A percentile compares a stretch with the other conserved stretches of the same genome.
Conservation (phyloP, 2,888 invertebrate genomes). For the Melikaiella ostensackeni region DNA sequence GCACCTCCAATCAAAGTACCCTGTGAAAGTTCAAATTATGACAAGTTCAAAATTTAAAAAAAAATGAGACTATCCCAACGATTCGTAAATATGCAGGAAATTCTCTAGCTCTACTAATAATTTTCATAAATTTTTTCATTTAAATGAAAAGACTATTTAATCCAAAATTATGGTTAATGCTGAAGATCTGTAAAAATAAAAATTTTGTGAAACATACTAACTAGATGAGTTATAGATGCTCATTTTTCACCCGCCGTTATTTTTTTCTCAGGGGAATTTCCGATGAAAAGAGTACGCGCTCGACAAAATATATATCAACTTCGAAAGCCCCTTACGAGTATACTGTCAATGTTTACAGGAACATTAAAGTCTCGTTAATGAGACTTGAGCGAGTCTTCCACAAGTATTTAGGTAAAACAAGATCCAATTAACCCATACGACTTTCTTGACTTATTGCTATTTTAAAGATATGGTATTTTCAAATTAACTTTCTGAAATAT, state of each 20-base stretch:
- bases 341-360: constrained; percentile 1
- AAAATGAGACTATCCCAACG: too few relatives aligned
- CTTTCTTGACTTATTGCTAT: background rate
- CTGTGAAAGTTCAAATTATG: too few relatives aligned
- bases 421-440: background rate
- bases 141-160: background rate
- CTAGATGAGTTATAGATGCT: background rate
- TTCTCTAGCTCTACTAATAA: too few relatives aligned
- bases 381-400: background rate
- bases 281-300: background rate
- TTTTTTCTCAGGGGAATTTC: background rate
- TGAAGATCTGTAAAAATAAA: background rate
- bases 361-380: constrained; percentile 13
- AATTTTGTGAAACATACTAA: background rate
- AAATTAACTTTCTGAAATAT: background rate
- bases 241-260: background rate
- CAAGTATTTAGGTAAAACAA: background rate
- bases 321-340: background rate
- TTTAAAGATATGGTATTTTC: background rate
- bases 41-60: too few relatives aligned
- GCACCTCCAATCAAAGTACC: too few relatives aligned
- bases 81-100: too few relatives aligned
- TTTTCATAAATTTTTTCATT: too few relatives aligned
- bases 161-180: background rate
- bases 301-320: constrained; percentile 7